Evolutionary conservation across 2,113 vertebrate species (phyloP).

Genomic region (Danionella cerebrum): DNA sequence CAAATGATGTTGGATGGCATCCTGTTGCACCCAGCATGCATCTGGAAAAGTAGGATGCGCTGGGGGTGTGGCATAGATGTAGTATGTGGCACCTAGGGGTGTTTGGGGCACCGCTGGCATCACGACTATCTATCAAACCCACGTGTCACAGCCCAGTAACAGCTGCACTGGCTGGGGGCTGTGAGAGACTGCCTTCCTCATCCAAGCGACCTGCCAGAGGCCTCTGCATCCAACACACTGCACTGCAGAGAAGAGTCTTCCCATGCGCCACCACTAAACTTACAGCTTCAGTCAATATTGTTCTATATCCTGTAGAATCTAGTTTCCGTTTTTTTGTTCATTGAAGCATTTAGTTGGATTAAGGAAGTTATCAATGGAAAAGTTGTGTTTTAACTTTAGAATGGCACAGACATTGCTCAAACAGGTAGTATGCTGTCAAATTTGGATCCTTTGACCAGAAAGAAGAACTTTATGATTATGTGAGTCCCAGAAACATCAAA

Average conservation of each 20-base stretch:
- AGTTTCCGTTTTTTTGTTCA: no score
- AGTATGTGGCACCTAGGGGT: constrained; percentile 28
- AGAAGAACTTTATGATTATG: no score
- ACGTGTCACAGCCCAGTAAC: constrained; percentile 50
- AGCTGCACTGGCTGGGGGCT: constrained; percentile 51
- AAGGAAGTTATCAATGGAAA: no score
- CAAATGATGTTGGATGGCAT: constrained; percentile 50
- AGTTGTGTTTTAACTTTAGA: no score
- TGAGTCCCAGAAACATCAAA: no score
- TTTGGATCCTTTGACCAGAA: no score
- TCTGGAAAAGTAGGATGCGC: constrained; percentile 45
- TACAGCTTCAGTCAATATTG: no score
- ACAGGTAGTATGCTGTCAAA: no score
- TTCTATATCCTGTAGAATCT: no score
- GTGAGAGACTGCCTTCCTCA: constrained; percentile 24
- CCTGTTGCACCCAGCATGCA: constrained; percentile 48
- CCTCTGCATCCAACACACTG: constrained; percentile 13
- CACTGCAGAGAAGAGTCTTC: constrained; percentile 12
- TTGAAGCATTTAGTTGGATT: no score
- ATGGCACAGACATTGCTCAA: no score
- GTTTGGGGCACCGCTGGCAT: constrained; percentile 37
- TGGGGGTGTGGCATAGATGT: constrained; percentile 32
- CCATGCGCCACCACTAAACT: background rate
- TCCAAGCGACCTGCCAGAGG: constrained; percentile 39
- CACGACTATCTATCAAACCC: constrained; percentile 40